phyloP scores from a whole-genome alignment of 35 echinoderm and acorn worm species.

The Patiria miniata region DNA sequence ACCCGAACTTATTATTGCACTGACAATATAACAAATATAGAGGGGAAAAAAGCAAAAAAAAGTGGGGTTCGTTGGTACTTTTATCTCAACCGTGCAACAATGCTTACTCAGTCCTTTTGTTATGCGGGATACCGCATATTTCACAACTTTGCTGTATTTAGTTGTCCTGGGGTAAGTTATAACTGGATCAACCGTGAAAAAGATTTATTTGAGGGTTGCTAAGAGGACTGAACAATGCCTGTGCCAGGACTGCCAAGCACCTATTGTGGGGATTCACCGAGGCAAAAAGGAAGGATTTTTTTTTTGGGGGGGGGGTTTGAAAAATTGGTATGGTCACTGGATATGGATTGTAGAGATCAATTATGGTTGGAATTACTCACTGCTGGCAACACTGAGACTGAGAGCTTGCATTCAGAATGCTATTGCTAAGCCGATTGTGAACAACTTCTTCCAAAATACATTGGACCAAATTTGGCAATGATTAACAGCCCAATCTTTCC shows the following conservation, averaged over 20 bases:
- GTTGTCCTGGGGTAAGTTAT: background rate
- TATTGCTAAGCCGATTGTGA: conserved; percentile 6
- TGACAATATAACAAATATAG: no score
- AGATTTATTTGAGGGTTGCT: background rate
- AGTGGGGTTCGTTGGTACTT: conserved; percentile 1
- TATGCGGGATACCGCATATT: background rate
- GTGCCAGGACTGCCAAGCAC: background rate
- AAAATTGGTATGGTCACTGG: conserved; percentile 33
- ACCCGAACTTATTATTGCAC: background rate
- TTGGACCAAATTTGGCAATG: background rate
- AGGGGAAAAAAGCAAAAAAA: background rate
- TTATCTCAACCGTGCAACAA: background rate
- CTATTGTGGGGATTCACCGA: background rate
- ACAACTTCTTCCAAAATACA: background rate
- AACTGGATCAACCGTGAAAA: conserved; percentile 3
- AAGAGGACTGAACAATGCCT: conserved; percentile 3
- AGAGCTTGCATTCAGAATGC: background rate
- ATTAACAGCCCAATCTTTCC: no score
- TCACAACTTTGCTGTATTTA: background rate
- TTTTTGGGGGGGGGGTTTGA: background rate
- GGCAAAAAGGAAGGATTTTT: background rate
- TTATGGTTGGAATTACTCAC: conserved; percentile 4
- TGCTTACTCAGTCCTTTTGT: background rate
- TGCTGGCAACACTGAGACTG: background rate
- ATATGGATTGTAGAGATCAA: background rate